Base-by-base conservation (phyloP, 2,888 invertebrate species). In the Meloe dianella region DNA sequence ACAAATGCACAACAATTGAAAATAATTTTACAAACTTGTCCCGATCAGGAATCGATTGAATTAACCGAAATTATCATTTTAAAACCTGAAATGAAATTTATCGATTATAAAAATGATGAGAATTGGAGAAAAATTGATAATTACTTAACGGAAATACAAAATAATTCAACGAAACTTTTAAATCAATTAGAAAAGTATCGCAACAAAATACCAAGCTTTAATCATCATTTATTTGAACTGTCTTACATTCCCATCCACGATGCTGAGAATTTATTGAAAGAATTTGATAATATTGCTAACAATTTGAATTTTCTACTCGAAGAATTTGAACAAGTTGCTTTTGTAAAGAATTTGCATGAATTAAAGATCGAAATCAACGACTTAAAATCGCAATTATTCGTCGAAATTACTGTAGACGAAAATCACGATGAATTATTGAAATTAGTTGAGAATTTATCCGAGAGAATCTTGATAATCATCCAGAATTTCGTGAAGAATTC, bases 1-100 rank as follows among this genome's bases (percentile, higher is more conserved):
- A 85, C 86, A 1, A 85, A 87, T 63, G 78, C 85, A 8, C 81
- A 85, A 47, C 94, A 95, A 78, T 89, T 91, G 74, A 83, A 85
- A 65, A 81, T 92, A 1, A 83, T 94, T 22, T 79, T 95, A 0
- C 86, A 90, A 75, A 88, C 89, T 68, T 88, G 88, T 65, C 91
- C 92, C 0, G 77, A 77, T 9, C 81, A 85, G 70, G 74, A 72
- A 22, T 71, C 72, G 51, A 70, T 81, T n/a, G 80, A 80, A 29
- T 61, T 71, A 20, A 57, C 67, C 1, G 75, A 79, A 61, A 71
- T 81, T 51, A 77, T 81, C 17, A 30, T 79, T 17, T 72, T 83
- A 20, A 67, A 79, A 71, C 70, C 77, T 24, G 71, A 69, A 17
- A 57, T 57, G 0, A 67, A 79, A 22, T 79, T 81, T 58, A 76